phyloP scores from a whole-genome alignment of 2,888 invertebrate species.

The Fragum sueziense region DNA sequence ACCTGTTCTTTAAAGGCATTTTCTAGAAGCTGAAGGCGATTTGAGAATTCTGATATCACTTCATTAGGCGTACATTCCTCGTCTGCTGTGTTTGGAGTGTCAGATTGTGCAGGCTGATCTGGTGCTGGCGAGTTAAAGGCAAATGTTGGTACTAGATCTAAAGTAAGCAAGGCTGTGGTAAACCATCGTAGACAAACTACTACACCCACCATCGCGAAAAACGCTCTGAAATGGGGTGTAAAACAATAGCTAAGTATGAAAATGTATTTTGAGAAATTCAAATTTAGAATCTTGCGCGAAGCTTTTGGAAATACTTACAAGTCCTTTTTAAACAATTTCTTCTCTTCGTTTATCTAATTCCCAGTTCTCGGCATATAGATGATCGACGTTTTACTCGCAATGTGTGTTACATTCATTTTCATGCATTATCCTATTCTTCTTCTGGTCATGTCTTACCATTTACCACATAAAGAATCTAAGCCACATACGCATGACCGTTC shows the following conservation, averaged over 20 bases:
- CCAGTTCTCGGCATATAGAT: no score
- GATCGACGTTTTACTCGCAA: no score
- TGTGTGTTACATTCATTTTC: no score
- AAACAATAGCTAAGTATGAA: neutral
- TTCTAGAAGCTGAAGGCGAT: slow-evolving; percentile 72
- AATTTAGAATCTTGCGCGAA: no score
- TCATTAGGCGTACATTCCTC: slow-evolving; percentile 55
- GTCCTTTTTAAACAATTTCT: no score
- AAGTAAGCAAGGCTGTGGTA: slow-evolving; percentile 36
- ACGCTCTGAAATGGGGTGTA: slow-evolving; percentile 37
- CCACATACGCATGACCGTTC: no score
- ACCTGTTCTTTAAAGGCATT: slow-evolving; percentile 76
- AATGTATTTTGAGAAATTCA: no score
- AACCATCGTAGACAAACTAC: slow-evolving; percentile 60
- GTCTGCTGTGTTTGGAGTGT: slow-evolving; percentile 20
- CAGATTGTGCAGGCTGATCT: slow-evolving; percentile 16
- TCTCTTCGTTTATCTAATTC: no score
- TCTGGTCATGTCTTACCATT: no score
- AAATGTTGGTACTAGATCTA: slow-evolving; percentile 17
- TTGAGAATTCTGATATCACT: slow-evolving; percentile 71
- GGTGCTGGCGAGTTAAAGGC: neutral
- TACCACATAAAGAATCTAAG: no score
- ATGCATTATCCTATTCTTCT: no score
- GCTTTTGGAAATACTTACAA: no score
- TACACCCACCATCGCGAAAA: slow-evolving; percentile 64